phyloP scores from a whole-genome alignment of 2,888 invertebrate genomes.

The Brachyptera risi region DNA sequence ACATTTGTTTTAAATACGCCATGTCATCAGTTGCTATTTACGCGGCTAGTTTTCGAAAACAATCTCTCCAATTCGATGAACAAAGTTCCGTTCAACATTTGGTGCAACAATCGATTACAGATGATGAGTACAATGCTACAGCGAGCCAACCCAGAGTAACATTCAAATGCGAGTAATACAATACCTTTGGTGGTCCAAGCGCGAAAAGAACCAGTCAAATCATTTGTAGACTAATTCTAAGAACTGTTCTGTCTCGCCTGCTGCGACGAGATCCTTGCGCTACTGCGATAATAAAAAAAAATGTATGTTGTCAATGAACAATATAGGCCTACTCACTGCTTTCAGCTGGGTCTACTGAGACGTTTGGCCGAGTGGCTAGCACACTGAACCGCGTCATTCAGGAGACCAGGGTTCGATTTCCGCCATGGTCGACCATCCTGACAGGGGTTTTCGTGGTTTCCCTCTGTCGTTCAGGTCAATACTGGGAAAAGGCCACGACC shows the following conservation, averaged over 20 bases:
- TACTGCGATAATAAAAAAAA: background rate
- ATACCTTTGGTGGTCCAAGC: slow-evolving; percentile 13
- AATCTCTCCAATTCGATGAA: slow-evolving; percentile 5
- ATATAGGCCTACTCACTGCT: too few relatives aligned
- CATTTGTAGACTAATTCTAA: slow-evolving; percentile 21
- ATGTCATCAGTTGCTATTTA: background rate
- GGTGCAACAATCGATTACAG: slow-evolving; percentile 12
- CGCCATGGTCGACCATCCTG: too few relatives aligned
- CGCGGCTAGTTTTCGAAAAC: background rate
- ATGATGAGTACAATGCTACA: too few relatives aligned
- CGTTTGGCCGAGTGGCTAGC: too few relatives aligned
- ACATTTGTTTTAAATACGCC: background rate
- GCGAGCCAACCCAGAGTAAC: too few relatives aligned
- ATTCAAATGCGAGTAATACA: slow-evolving; percentile 2
- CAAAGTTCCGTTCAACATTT: background rate
- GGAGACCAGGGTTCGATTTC: too few relatives aligned
- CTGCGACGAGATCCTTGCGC: background rate
- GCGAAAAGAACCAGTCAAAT: slow-evolving; percentile 9
- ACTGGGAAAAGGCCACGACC: too few relatives aligned
- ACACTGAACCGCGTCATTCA: too few relatives aligned
- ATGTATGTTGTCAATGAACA: too few relatives aligned
- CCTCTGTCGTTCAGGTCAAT: too few relatives aligned
- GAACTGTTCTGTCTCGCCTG: slow-evolving; percentile 5
- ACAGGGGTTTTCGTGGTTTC: too few relatives aligned
- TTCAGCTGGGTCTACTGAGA: too few relatives aligned